Evolutionary conservation across 2,113 vertebrate genomes (phyloP).

Genomic region (Pomatostomus ruficeps): DNA sequence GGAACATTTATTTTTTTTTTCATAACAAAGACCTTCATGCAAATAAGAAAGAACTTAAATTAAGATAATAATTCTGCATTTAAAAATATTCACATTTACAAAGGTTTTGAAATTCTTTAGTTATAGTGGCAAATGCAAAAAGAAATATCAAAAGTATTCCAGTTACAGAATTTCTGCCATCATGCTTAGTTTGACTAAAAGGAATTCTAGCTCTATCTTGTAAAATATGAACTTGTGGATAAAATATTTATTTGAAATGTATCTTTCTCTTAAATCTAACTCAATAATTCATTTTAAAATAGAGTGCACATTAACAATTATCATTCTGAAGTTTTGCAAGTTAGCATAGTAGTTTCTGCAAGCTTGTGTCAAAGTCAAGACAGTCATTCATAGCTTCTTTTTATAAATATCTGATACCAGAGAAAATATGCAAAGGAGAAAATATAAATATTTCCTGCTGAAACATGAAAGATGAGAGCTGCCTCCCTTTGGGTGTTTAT

Average conservation of each 20-base stretch:
- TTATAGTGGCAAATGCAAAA: neutral
- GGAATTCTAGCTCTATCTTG: neutral
- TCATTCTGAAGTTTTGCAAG: neutral
- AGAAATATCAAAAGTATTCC: neutral
- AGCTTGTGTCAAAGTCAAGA: neutral
- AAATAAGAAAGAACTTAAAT: neutral
- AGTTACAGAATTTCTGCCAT: neutral
- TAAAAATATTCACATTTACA: neutral
- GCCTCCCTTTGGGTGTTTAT: neutral
- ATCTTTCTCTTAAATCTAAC: neutral
- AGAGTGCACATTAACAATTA: neutral
- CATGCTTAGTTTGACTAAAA: neutral
- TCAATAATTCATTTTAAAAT: neutral
- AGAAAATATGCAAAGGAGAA: neutral
- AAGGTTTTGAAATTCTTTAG: neutral
- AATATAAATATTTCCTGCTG: conserved; percentile 19
- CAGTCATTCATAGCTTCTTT: neutral
- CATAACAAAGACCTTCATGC: neutral
- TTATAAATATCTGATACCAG: neutral
- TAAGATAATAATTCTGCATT: neutral
- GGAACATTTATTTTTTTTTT: neutral
- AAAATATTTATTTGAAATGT: neutral
- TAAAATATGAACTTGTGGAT: neutral
- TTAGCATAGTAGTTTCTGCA: neutral
- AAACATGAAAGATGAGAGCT: neutral